Evolutionary conservation across 2,797 vertebrate species (phyloP).

Genomic region (Microctenopoma stevenorrisi): DNA sequence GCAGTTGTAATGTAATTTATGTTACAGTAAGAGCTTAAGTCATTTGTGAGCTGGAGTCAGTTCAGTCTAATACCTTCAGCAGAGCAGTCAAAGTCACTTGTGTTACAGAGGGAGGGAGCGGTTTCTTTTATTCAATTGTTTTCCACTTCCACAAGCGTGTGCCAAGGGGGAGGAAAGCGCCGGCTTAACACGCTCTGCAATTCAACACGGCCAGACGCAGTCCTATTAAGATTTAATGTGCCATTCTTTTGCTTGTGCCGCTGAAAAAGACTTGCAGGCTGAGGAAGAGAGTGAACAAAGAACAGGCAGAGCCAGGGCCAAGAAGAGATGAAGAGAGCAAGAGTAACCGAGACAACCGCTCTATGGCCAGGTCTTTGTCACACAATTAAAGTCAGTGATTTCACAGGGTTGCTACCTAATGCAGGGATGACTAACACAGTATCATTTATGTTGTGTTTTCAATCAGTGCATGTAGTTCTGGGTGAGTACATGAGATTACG

Average conservation of each 20-base stretch:
- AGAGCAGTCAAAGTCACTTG: conserved; percentile 77
- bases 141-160: conserved; percentile 83
- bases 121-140: conserved; percentile 86
- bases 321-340: conserved; percentile 66
- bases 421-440: conserved; percentile 41
- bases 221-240: conserved; percentile 89
- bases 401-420: conserved; percentile 52
- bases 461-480: conserved; percentile 38
- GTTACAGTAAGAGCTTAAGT: conserved; percentile 58
- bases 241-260: conserved; percentile 83
- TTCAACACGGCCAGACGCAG: conserved; percentile 86
- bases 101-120: conserved; percentile 76
- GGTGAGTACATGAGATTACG: conserved; percentile 55
- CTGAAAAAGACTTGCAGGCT: conserved; percentile 81
- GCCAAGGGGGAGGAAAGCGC: conserved; percentile 83
- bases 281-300: conserved; percentile 79
- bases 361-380: conserved; percentile 62
- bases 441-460: conserved; percentile 43
- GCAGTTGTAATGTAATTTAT: conserved; percentile 59
- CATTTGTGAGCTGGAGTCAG: conserved; percentile 64
- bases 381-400: conserved; percentile 52
- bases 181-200: conserved; percentile 85
- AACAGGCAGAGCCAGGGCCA: conserved; percentile 72
- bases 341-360: conserved; percentile 61
- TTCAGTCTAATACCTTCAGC: conserved; percentile 71